Evolutionary conservation across 1,140 invertebrate species (phyloP).

Genomic region (Stegodyphus mimosarum): DNA sequence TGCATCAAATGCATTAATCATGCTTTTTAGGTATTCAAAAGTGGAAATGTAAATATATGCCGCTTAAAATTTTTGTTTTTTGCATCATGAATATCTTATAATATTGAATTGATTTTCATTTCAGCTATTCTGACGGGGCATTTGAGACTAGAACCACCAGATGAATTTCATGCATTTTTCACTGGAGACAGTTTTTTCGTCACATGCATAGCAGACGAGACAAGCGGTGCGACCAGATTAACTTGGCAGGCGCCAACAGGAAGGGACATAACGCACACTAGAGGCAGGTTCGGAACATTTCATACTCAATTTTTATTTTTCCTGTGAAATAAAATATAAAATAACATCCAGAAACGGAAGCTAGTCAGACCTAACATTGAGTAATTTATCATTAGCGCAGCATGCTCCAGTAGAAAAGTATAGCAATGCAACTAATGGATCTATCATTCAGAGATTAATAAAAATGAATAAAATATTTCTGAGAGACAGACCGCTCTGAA

Average conservation of each 20-base stretch:
- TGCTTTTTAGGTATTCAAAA: no score
- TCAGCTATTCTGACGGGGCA: neutral
- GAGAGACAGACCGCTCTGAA: no score
- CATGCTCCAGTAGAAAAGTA: no score
- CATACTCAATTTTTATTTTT: no score
- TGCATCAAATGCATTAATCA: no score
- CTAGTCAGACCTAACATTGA: neutral
- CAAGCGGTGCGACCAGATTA: conserved; percentile 56
- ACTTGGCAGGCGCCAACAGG: conserved; percentile 60
- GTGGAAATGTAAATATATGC: neutral
- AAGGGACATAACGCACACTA: conserved; percentile 57
- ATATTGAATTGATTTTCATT: neutral
- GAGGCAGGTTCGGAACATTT: conserved; percentile 57
- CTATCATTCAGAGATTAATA: no score
- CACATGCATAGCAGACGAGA: conserved; percentile 56
- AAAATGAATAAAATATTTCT: no score
- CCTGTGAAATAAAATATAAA: no score
- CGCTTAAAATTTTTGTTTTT: neutral
- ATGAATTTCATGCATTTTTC: conserved; percentile 57
- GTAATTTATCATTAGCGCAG: neutral
- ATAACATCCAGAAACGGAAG: no score
- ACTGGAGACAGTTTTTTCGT: conserved; percentile 63
- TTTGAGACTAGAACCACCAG: conserved; percentile 32
- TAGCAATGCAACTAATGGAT: no score
- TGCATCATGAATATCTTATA: neutral